Evolutionary conservation across 2,888 invertebrate genomes (phyloP), one percentile per base, ranked within the genome.

Genomic region (Tenthredo notha): DNA sequence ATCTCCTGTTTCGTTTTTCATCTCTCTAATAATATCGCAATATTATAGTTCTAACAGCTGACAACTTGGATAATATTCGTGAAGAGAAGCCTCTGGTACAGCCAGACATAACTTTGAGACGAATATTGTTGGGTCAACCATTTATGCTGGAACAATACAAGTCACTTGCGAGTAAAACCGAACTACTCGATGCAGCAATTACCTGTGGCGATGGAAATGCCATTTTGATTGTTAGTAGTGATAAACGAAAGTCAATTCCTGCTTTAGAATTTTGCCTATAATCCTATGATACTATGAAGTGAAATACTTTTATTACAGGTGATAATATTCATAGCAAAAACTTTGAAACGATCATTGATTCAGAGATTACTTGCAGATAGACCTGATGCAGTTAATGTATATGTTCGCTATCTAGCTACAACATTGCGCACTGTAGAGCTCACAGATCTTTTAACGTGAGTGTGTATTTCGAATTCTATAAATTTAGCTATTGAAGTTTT

Each of bases 131-230:
- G 43, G 94, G 95, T 0, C 93, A 94, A 77, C 94, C 94, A 7
- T 94, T 94, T 88, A 93, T 94, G 2, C 90, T 95, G 70, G 94
- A 95, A 89, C 91, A 92, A 43, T 97, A 93, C 94, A 95, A 91
- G 87, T 94, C 94, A 12, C 88, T 94, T 25, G 90, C 90, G 67
- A 96, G 96, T 88, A 98, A 98, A 93, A 95, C 96, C 58, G 94
- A 95, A 85, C 91, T 98, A 18, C 91, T 98, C 10, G 96, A 97
- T 90, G 95, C 95, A 86, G 96, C 97, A 0, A 93, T 97, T 47
- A 94, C 94, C 43, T 95, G 95, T 82, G 96, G 96, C 7, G 96
- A 97, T 93, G 98, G 98, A 37, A 97, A 97, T 94, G 95, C 96
- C 37, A 96, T 97, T 87, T 93, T 97, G 83, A 95, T 95, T 86